phyloP scores from a whole-genome alignment of 2,797 vertebrate species.

The Manis javanica region DNA sequence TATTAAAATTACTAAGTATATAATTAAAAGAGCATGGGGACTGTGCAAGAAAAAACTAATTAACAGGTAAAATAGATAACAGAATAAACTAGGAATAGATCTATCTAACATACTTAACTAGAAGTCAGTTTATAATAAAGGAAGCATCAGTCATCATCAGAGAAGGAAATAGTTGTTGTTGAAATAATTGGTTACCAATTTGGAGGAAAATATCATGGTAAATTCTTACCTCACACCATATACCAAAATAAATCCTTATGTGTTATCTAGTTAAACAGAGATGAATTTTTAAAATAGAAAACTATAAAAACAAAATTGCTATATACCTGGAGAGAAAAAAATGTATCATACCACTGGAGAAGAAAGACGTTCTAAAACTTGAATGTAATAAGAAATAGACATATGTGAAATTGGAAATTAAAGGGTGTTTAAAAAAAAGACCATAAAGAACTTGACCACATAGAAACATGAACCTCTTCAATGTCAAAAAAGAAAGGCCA shows the following conservation, averaged over 20 bases:
- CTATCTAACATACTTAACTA: background rate
- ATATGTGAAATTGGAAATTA: background rate
- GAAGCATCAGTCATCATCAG: background rate
- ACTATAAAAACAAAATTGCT: background rate
- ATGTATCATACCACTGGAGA: background rate
- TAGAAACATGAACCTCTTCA: background rate
- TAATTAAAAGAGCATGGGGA: background rate
- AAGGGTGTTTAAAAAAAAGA: background rate
- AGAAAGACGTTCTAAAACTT: background rate
- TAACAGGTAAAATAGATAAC: background rate
- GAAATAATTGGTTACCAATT: background rate
- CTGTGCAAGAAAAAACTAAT: background rate
- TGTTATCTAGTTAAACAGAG: background rate
- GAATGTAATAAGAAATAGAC: background rate
- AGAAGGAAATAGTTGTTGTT: background rate
- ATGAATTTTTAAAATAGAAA: slow-evolving; percentile 21
- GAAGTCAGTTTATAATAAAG: background rate
- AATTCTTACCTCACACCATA: background rate
- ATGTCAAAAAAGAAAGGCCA: background rate
- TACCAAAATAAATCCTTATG: background rate
- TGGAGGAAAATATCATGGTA: background rate
- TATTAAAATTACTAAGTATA: background rate
- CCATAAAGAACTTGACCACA: background rate
- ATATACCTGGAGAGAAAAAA: background rate
- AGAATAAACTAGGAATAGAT: background rate